Conservation (phyloP, 2,113 vertebrate species). For the Argyrosomus japonicus region DNA sequence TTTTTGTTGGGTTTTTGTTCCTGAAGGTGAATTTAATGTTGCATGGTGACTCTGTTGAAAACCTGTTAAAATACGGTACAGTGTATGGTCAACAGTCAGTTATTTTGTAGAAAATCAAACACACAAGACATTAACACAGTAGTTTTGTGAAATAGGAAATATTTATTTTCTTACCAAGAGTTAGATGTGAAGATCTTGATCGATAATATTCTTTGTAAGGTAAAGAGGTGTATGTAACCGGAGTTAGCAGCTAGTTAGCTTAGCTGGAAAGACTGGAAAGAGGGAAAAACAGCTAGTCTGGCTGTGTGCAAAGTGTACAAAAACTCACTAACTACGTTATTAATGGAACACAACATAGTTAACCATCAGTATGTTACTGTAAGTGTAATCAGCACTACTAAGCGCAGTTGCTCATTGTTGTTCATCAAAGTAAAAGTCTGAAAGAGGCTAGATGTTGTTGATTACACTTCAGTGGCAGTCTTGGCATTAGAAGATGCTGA, state of each 20-base stretch:
- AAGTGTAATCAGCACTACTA: not conserved
- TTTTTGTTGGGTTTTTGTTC: not conserved
- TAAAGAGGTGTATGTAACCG: not conserved
- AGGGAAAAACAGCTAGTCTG: not conserved
- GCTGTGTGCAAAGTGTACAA: no score
- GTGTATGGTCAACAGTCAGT: not conserved
- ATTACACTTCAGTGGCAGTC: not conserved
- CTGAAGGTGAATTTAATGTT: not conserved
- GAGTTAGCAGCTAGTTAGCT: not conserved
- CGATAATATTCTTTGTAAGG: no score
- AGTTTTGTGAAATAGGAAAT: not conserved
- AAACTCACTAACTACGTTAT: not conserved
- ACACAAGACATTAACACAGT: not conserved
- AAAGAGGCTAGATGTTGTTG: not conserved
- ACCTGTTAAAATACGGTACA: not conserved
- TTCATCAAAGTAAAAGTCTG: not conserved
- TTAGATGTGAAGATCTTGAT: not conserved
- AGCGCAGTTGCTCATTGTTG: no score
- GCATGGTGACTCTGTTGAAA: no score
- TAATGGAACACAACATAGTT: not conserved
- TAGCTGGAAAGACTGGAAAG: not conserved
- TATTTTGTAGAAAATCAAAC: not conserved
- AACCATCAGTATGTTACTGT: not conserved
- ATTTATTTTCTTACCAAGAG: not conserved
- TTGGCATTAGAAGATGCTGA: not conserved